These are phyloP conservation scores for Hycleus phaleratus DNA, from an alignment of 1,140 invertebrate species.

Conservation along the genomic window DNA sequence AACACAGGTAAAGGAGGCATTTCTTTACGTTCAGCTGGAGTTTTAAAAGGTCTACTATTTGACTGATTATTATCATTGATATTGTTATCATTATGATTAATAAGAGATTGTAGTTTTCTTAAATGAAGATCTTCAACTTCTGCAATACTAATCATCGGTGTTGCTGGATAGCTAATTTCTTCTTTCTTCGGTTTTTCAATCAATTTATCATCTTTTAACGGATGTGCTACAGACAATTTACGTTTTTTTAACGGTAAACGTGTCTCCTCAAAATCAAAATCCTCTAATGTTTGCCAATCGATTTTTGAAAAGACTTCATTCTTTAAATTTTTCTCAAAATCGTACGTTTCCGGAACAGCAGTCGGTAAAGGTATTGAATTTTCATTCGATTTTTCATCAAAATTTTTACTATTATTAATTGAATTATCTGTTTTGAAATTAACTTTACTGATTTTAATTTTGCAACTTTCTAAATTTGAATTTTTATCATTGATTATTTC, in stretches of 20 bases:
- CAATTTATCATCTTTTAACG: conserved; percentile 8
- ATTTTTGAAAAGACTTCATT: conserved; percentile 13
- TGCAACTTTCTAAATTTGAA: not conserved
- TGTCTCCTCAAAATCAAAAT: conserved; percentile 18
- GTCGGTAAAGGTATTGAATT: conserved; percentile 9
- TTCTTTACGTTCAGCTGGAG: conserved; percentile 27
- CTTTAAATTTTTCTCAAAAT: conserved; percentile 18
- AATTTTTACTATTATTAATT: not conserved
- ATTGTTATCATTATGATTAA: not conserved
- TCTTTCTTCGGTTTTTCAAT: conserved; percentile 13
- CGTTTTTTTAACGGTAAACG: conserved; percentile 31
- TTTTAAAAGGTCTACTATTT: conserved; percentile 18
- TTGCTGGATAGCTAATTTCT: conserved; percentile 30
- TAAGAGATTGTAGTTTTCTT: conserved; percentile 1
- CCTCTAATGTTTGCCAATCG: conserved; percentile 10
- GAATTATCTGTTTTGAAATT: no score
- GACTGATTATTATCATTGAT: no score
- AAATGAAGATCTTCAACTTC: conserved; percentile 21
- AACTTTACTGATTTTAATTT: no score
- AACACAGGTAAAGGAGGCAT: conserved; percentile 20
- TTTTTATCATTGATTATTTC: not conserved
- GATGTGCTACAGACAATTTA: conserved; percentile 17
- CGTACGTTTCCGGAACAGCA: conserved; percentile 13
- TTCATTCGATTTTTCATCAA: not conserved
- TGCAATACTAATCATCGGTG: conserved; percentile 30